Percentiles rank a stretch among this genome's conserved stretches.
Evolutionary conservation across 35 echinoderm and acorn worm genomes (phyloP).

Genomic region (Stichopus chloronotus): DNA sequence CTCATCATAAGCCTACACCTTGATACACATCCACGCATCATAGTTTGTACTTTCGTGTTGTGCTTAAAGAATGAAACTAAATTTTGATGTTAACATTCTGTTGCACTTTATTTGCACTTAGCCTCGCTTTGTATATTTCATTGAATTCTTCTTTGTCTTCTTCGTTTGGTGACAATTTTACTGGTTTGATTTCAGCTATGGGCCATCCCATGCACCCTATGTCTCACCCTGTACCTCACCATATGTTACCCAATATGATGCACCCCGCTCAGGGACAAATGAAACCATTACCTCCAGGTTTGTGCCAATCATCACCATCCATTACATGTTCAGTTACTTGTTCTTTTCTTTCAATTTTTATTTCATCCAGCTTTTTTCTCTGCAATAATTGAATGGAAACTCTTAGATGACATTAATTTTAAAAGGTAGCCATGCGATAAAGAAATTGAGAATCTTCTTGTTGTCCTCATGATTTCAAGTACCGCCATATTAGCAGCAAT

Average conservation of each 20-base stretch:
- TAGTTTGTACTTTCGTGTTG: too few species aligned
- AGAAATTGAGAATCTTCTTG: too few species aligned
- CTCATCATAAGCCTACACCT: too few species aligned
- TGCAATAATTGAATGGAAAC: too few species aligned
- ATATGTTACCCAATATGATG: conserved; percentile 46
- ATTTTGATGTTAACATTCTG: neutral
- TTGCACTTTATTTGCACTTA: neutral
- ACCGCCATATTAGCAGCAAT: too few species aligned
- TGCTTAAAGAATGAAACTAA: too few species aligned
- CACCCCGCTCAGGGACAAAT: conserved; percentile 42
- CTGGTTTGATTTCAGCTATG: conserved; percentile 47
- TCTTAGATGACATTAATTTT: too few species aligned
- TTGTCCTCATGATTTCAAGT: too few species aligned
- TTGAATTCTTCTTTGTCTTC: neutral
- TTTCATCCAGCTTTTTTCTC: too few species aligned
- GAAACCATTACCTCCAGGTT: conserved; percentile 35
- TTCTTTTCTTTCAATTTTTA: neutral
- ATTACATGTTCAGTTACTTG: too few species aligned
- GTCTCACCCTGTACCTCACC: conserved; percentile 35
- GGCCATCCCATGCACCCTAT: conserved; percentile 38
- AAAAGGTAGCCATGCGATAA: too few species aligned
- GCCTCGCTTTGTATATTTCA: neutral
- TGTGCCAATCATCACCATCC: neutral
- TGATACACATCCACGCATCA: too few species aligned
- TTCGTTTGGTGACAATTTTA: neutral